Evolutionary conservation across 2,113 vertebrate species (phyloP).

Genomic region (Turdus rufiventris): DNA sequence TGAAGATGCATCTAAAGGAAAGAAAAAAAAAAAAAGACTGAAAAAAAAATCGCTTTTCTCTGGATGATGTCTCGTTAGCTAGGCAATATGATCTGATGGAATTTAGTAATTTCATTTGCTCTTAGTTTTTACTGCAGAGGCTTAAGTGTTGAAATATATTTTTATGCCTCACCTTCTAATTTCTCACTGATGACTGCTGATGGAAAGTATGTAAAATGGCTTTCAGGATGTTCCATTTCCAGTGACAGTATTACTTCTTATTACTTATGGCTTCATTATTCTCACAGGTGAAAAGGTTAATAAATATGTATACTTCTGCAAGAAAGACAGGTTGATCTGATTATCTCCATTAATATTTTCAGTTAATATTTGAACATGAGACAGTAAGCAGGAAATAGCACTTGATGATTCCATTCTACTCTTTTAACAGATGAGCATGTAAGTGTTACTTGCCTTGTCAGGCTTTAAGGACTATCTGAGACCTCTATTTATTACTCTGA

Average conservation of each 20-base stretch:
- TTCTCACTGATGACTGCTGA: not conserved
- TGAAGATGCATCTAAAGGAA: not conserved
- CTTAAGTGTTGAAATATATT: not conserved
- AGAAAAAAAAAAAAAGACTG: not conserved
- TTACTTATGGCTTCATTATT: not conserved
- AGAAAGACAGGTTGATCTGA: not conserved
- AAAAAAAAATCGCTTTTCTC: not conserved
- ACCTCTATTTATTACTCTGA: constrained; percentile 46
- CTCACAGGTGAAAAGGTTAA: constrained; percentile 41
- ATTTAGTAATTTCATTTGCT: not conserved
- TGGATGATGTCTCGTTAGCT: not conserved
- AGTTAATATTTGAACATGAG: constrained; percentile 63
- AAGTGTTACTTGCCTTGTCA: constrained; percentile 9
- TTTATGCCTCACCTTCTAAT: not conserved
- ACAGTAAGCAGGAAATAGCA: constrained; percentile 36
- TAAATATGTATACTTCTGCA: not conserved
- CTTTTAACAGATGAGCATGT: constrained; percentile 2
- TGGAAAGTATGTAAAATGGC: not conserved
- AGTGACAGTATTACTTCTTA: not conserved
- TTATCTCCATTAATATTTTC: constrained; percentile 64
- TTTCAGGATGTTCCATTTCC: not conserved
- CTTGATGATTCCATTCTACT: constrained; percentile 46
- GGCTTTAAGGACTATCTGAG: constrained; percentile 8
- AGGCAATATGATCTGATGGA: not conserved
- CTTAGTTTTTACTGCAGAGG: not conserved